phyloP scores from a whole-genome alignment of 2,113 vertebrate species.

The Panthera uncia region DNA sequence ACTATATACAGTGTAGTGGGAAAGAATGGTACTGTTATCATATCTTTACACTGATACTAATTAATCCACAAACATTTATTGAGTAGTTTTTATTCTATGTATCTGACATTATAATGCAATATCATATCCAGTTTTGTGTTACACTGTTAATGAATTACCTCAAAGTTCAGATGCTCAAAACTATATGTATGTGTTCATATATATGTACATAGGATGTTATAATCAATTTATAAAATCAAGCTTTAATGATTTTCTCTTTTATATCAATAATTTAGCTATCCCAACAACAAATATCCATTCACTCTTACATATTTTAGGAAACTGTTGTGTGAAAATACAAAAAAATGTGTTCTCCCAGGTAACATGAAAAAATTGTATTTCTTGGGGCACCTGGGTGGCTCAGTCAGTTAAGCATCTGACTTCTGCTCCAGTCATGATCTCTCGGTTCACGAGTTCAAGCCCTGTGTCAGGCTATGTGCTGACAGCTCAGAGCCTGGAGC shows the following conservation, averaged over 20 bases:
- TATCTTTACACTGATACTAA: not conserved
- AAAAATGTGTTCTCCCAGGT: not conserved
- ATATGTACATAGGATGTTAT: not conserved
- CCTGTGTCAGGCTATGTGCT: too few relatives aligned
- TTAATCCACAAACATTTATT: not conserved
- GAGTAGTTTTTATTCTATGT: not conserved
- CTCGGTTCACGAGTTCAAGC: too few relatives aligned
- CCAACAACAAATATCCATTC: not conserved
- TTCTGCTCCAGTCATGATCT: too few relatives aligned
- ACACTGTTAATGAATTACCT: not conserved
- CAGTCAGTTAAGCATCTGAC: too few relatives aligned
- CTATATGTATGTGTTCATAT: not conserved
- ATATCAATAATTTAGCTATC: not conserved
- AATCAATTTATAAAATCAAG: not conserved
- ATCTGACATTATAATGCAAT: not conserved
- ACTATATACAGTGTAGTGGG: not conserved
- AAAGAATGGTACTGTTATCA: not conserved
- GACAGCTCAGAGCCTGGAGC: too few relatives aligned
- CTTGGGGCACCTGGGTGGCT: too few relatives aligned
- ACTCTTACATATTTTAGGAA: not conserved
- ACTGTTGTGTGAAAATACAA: not conserved
- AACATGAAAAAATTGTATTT: not conserved
- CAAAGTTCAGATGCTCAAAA: not conserved
- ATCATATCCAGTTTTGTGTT: not conserved
- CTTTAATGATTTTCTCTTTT: not conserved